Evolutionary conservation across 1,140 invertebrate species (phyloP).

Genomic region (Chymomyza costata): DNA sequence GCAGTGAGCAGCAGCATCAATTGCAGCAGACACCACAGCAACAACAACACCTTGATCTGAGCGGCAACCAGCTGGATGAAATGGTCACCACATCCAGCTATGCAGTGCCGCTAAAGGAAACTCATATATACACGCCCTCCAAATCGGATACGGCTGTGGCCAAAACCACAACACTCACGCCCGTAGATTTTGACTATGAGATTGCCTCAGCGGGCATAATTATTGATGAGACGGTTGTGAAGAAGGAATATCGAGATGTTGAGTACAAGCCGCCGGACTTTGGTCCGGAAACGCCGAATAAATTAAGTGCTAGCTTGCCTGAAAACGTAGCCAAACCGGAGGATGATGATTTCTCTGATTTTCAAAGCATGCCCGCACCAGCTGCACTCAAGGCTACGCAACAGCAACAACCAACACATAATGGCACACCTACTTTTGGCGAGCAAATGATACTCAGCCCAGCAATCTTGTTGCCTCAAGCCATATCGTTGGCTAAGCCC

Average conservation of each 20-base stretch:
- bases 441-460: slow-evolving; percentile 72
- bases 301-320: slow-evolving; percentile 4
- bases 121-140: slow-evolving; percentile 73
- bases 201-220: slow-evolving; percentile 71
- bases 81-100: slow-evolving; percentile 33
- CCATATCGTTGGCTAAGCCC: slow-evolving; percentile 70
- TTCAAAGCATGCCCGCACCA: slow-evolving; percentile 58
- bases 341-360: slow-evolving; percentile 70
- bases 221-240: slow-evolving; percentile 72
- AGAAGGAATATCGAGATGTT: slow-evolving; percentile 74
- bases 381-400: slow-evolving; percentile 1
- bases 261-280: slow-evolving; percentile 63
- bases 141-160: slow-evolving; percentile 60
- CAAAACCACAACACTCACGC: slow-evolving; percentile 55
- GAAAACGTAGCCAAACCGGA: slow-evolving; percentile 1
- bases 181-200: slow-evolving; percentile 73
- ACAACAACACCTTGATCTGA: slow-evolving; percentile 55
- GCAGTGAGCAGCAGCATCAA: slow-evolving; percentile 53
- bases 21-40: slow-evolving; percentile 26
- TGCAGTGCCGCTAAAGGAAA: slow-evolving; percentile 68
- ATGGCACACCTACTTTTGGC: slow-evolving; percentile 52
- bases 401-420: slow-evolving; percentile 21
- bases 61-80: slow-evolving; percentile 17
- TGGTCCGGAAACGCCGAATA: slow-evolving; percentile 43
- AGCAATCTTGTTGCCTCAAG: slow-evolving; percentile 64